Percentiles rank a stretch among this genome's conserved stretches.
phyloP scores from a whole-genome alignment of 2,797 vertebrate genomes.

The Protosalanx chinensis region DNA sequence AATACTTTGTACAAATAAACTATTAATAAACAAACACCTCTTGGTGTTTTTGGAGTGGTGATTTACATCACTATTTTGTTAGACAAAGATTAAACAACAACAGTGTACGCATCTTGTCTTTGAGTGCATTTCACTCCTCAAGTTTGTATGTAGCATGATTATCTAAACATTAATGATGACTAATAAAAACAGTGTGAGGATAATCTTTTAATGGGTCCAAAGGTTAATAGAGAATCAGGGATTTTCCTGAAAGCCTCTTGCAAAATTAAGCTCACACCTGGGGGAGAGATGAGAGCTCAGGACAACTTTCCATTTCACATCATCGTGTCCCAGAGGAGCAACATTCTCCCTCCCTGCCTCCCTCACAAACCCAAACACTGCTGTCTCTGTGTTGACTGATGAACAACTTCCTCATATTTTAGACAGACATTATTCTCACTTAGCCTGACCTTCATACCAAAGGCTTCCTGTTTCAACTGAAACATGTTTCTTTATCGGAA shows the following conservation, averaged over 20 bases:
- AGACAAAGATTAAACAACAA: background rate
- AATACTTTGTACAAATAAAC: slow-evolving; percentile 5
- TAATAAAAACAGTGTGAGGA: slow-evolving; percentile 51
- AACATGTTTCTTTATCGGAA: background rate
- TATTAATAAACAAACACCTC: background rate
- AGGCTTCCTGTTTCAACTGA: slow-evolving; percentile 4
- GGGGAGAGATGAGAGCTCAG: slow-evolving; percentile 11
- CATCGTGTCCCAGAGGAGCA: background rate
- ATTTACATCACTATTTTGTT: background rate
- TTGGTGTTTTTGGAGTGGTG: background rate
- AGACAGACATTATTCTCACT: background rate
- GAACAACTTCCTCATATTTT: slow-evolving; percentile 3
- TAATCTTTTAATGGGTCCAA: slow-evolving; percentile 60
- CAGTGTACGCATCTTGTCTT: background rate
- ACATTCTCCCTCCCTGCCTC: no score
- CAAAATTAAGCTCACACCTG: slow-evolving; percentile 28
- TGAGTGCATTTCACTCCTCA: slow-evolving; percentile 6
- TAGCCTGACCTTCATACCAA: background rate
- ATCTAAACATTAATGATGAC: slow-evolving; percentile 2
- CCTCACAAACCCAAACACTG: background rate
- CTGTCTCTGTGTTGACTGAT: background rate
- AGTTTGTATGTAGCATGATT: no score
- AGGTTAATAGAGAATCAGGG: slow-evolving; percentile 40
- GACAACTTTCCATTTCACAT: slow-evolving; percentile 27
- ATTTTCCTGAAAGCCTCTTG: slow-evolving; percentile 52